Conservation (phyloP, 2,888 invertebrate genomes). For the Chrysolina haemoptera region DNA sequence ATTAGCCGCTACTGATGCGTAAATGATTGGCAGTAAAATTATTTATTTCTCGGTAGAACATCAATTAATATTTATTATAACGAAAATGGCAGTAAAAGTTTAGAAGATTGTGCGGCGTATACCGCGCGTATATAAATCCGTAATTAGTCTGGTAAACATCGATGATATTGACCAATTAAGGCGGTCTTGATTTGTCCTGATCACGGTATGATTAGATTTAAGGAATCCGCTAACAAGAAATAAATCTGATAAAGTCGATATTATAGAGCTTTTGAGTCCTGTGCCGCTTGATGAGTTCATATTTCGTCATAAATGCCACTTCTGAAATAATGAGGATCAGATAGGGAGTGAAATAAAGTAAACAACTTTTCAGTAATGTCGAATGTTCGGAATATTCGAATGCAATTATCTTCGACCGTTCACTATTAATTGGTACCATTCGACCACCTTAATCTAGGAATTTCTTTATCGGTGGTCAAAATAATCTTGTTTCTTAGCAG, state of each 20-base stretch:
- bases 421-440: constrained; percentile 14
- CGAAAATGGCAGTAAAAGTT: constrained; percentile 44
- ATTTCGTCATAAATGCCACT: constrained; percentile 12
- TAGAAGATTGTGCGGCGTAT: constrained; percentile 19
- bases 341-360: background rate
- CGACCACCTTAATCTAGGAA: constrained; percentile 22
- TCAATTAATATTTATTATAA: constrained; percentile 55
- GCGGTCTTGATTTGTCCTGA: constrained; percentile 25
- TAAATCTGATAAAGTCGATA: constrained; percentile 5
- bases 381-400: constrained; percentile 10
- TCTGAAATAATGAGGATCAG: constrained; percentile 16
- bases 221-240: constrained; percentile 21
- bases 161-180: constrained; percentile 34
- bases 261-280: background rate
- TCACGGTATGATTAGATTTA: constrained; percentile 18
- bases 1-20: constrained; percentile 62
- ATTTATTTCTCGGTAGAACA: constrained; percentile 53
- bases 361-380: background rate
- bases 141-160: constrained; percentile 37
- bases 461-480: constrained; percentile 17
- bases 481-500: background rate
- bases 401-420: background rate
- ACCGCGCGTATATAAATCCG: constrained; percentile 15
- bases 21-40: constrained; percentile 62
- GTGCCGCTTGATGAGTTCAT: constrained; percentile 13